Percentiles rank a stretch among this genome's conserved stretches.
phyloP scores from a whole-genome alignment of 2,888 invertebrate species.

The Charanyca ferruginea region DNA sequence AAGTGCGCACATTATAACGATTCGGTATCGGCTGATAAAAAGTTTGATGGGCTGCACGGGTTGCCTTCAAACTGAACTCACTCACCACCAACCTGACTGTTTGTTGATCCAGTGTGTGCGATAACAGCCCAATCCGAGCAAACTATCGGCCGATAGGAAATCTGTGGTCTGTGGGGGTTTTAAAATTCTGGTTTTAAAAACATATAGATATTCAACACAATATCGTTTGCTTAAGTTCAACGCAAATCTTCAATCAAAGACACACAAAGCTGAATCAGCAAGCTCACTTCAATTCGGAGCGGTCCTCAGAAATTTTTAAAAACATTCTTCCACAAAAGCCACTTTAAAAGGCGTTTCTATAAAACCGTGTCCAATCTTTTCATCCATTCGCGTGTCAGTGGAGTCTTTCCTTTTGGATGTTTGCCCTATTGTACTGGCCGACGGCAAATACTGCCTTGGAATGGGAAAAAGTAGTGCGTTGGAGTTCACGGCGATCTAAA shows the following conservation, averaged over 20 bases:
- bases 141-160: too few species aligned
- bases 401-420: conserved; percentile 71
- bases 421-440: conserved; percentile 73
- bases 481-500: conserved; percentile 52
- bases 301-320: conserved; percentile 57
- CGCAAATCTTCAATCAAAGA: conserved; percentile 44
- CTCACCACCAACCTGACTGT: too few species aligned
- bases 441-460: conserved; percentile 72
- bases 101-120: too few species aligned
- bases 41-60: too few species aligned
- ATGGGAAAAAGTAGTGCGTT: conserved; percentile 69
- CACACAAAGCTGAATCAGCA: conserved; percentile 52
- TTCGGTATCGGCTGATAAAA: too few species aligned
- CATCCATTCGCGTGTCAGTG: conserved; percentile 49
- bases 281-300: conserved; percentile 43
- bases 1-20: too few species aligned
- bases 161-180: too few species aligned
- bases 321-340: conserved; percentile 57
- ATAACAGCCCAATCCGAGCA: too few species aligned
- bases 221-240: conserved; percentile 27
- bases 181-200: too few species aligned
- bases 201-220: conserved; percentile 8
- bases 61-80: too few species aligned
- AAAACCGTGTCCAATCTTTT: conserved; percentile 64
- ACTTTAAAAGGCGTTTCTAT: conserved; percentile 55